A percentile compares a stretch with the other conserved stretches of the same genome.
Evolutionary conservation across 1,140 invertebrate species (phyloP).

Genomic region (Coenobita brevimanus): DNA sequence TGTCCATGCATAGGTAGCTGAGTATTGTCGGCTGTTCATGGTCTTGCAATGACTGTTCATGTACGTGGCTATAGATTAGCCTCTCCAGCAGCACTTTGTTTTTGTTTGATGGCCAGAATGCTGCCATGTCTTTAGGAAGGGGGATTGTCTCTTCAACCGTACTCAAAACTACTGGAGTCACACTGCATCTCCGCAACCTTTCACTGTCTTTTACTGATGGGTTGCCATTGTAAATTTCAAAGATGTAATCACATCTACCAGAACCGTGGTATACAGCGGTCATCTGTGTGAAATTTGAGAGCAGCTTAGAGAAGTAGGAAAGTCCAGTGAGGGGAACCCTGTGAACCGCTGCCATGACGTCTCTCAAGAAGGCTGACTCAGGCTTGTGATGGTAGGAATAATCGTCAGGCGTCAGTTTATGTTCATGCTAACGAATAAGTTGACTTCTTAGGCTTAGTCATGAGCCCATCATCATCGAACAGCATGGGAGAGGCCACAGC

Average conservation of each 20-base stretch:
- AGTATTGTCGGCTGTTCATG: neutral
- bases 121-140: conserved; percentile 11
- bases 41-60: neutral
- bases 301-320: neutral
- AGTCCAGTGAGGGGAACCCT: neutral
- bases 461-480: conserved; percentile 1
- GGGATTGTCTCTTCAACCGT: neutral
- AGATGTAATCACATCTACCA: conserved; percentile 21
- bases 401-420: conserved; percentile 2
- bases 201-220: conserved; percentile 28
- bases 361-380: neutral
- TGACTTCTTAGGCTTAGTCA: conserved; percentile 24
- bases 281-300: neutral
- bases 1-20: neutral
- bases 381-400: neutral
- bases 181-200: neutral
- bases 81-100: conserved; percentile 7
- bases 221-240: neutral
- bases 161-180: neutral
- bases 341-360: neutral
- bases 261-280: neutral
- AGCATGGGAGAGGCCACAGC: conserved; percentile 1
- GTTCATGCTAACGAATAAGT: neutral
- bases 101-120: conserved; percentile 14
- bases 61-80: conserved; percentile 12